A percentile compares a stretch with the other conserved stretches of the same genome.
phyloP scores from a whole-genome alignment of 2,888 invertebrate species.

The Escarpia spicata region DNA sequence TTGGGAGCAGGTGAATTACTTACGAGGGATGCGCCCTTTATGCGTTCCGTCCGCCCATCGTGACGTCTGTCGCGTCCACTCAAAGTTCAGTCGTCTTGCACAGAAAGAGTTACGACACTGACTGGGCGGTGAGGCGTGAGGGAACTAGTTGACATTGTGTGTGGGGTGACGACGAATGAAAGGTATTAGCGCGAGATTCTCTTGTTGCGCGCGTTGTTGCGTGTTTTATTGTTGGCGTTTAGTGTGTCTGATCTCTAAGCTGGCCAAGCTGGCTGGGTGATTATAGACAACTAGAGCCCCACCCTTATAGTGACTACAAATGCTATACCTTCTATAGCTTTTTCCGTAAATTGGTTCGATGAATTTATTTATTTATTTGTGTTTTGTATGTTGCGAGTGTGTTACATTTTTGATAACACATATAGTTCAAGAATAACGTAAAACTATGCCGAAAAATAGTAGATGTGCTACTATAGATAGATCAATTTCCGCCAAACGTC shows the following conservation, averaged over 20 bases:
- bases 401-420: neutral
- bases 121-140: neutral
- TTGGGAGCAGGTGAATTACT: neutral
- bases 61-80: neutral
- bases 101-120: neutral
- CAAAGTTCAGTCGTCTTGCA: neutral
- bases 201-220: neutral
- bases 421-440: neutral
- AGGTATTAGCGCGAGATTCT: neutral
- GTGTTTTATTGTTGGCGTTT: neutral
- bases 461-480: neutral
- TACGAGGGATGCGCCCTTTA: constrained; percentile 6
- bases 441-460: neutral
- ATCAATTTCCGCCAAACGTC: neutral
- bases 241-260: neutral
- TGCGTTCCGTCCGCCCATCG: neutral
- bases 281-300: neutral
- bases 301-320: too few relatives aligned
- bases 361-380: neutral
- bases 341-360: too few relatives aligned
- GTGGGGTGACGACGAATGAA: neutral
- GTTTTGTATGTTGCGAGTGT: neutral
- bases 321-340: too few relatives aligned
- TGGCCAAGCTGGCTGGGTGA: neutral
- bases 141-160: neutral